phyloP scores from a whole-genome alignment of 2,888 invertebrate genomes.

The Rapana venosa region DNA sequence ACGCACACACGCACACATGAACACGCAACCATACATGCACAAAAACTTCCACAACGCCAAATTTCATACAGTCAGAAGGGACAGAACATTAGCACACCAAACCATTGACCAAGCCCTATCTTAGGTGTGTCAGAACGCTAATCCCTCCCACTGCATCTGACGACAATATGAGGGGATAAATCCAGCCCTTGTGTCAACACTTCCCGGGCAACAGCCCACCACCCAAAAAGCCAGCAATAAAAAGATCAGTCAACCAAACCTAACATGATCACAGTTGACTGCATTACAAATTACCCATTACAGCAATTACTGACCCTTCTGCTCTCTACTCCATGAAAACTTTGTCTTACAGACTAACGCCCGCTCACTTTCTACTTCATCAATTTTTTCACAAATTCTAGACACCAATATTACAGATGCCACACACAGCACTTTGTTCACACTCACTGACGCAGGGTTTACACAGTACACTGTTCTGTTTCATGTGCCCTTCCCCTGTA shows the following conservation, averaged over 20 bases:
- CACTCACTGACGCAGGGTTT: too few species aligned
- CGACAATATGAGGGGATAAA: not conserved
- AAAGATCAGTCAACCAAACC: conserved; percentile 1
- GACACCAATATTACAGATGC: too few species aligned
- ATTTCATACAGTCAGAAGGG: not conserved
- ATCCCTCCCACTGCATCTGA: not conserved
- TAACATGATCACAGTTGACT: not conserved
- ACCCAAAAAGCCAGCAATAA: not conserved
- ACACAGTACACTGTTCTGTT: too few species aligned
- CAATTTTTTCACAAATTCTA: too few species aligned
- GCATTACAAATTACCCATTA: not conserved
- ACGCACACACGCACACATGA: conserved; percentile 11
- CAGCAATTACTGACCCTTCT: too few species aligned
- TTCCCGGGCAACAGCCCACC: not conserved
- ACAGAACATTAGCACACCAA: not conserved
- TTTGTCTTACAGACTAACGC: too few species aligned
- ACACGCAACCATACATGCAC: not conserved
- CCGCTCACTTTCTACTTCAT: too few species aligned
- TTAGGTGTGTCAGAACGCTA: not conserved
- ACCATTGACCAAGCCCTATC: not conserved
- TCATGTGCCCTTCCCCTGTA: not conserved
- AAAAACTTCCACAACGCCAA: too few species aligned
- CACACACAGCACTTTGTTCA: too few species aligned
- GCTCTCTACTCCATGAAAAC: too few species aligned
- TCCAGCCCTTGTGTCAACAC: not conserved